Percentiles rank a stretch among this genome's conserved stretches.
phyloP scores from a whole-genome alignment of 2,888 invertebrate genomes.

The Congeria kusceri region DNA sequence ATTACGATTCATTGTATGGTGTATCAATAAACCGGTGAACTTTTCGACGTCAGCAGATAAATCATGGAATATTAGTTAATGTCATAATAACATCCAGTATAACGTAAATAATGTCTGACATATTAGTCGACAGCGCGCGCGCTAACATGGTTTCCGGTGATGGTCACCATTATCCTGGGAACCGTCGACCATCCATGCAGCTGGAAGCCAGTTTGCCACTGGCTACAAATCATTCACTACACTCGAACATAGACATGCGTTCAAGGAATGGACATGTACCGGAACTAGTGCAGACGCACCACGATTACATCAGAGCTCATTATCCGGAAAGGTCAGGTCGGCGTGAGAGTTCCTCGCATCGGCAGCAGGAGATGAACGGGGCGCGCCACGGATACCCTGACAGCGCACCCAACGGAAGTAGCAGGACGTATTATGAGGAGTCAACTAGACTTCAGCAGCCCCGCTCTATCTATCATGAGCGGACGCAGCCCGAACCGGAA shows the following conservation, averaged over 20 bases:
- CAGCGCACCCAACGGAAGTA: background rate
- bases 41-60: too few relatives aligned
- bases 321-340: background rate
- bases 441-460: background rate
- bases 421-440: background rate
- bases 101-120: too few relatives aligned
- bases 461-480: background rate
- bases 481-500: background rate
- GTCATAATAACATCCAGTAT: too few relatives aligned
- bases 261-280: background rate
- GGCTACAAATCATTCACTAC: background rate
- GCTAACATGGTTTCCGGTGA: slow-evolving; percentile 4
- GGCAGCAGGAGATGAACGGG: background rate
- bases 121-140: background rate
- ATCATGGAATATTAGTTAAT: too few relatives aligned
- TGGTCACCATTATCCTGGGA: background rate
- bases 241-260: background rate
- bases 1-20: too few relatives aligned
- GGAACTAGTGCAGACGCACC: background rate
- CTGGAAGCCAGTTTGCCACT: background rate
- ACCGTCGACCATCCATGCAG: background rate
- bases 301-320: background rate
- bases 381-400: background rate
- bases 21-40: too few relatives aligned
- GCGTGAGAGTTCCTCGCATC: background rate